Evolutionary conservation across 2,888 invertebrate genomes (phyloP).

Genomic region (Furcula furcula): DNA sequence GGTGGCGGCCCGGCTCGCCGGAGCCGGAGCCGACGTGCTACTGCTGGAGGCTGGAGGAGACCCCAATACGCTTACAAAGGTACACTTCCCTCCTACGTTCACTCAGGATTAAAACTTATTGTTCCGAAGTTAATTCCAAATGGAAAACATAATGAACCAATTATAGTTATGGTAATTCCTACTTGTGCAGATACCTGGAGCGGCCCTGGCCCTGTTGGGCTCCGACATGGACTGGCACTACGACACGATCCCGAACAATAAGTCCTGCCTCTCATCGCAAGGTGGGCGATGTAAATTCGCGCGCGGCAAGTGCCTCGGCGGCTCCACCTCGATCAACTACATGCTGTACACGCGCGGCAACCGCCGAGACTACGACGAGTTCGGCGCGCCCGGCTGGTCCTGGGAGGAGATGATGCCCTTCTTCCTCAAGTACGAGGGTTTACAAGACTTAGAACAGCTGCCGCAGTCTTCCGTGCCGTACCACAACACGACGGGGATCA

Average conservation of each 20-base stretch:
- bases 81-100: too few relatives aligned
- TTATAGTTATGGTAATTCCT: too few relatives aligned
- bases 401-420: constrained; percentile 54
- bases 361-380: constrained; percentile 44
- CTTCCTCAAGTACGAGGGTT: constrained; percentile 53
- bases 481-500: constrained; percentile 51
- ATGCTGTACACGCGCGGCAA: constrained; percentile 62
- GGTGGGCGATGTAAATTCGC: constrained; percentile 40
- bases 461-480: constrained; percentile 46
- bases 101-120: too few relatives aligned
- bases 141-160: too few relatives aligned
- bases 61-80: constrained; percentile 36
- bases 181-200: constrained; percentile 51
- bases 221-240: constrained; percentile 52
- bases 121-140: too few relatives aligned
- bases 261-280: constrained; percentile 48
- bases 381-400: constrained; percentile 48
- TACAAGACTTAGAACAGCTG: constrained; percentile 35
- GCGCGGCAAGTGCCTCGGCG: constrained; percentile 60
- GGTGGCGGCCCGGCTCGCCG: constrained; percentile 50
- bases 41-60: constrained; percentile 56
- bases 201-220: constrained; percentile 34
- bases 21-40: constrained; percentile 41
- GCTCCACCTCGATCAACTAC: constrained; percentile 60
- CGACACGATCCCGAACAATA: constrained; percentile 45